These are phyloP conservation scores for Leptothorax acervorum DNA, from an alignment of 2,888 invertebrate species.

Conservation along the genomic window DNA sequence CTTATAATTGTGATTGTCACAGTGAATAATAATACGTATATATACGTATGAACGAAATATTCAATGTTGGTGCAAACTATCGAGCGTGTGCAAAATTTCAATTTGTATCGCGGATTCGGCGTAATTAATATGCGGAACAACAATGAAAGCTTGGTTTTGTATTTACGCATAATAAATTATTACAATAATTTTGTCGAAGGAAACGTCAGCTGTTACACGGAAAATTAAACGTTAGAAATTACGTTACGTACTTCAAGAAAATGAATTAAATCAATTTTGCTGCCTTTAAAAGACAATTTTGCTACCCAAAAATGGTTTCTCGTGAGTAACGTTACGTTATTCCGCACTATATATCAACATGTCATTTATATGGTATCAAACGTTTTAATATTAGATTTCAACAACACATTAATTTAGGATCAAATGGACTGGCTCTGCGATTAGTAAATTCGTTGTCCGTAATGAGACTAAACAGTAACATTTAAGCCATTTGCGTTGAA, in stretches of 20 bases:
- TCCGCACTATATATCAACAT: not conserved
- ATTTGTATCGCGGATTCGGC: not conserved
- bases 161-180: slow-evolving; percentile 1
- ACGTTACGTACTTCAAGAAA: too few relatives aligned
- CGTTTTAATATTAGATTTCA: slow-evolving; percentile 21
- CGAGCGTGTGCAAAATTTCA: slow-evolving; percentile 26
- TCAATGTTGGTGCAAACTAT: not conserved
- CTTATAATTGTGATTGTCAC: slow-evolving; percentile 28
- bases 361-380: slow-evolving; percentile 1
- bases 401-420: slow-evolving; percentile 16
- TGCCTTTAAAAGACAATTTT: not conserved
- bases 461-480: slow-evolving; percentile 35
- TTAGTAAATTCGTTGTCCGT: slow-evolving; percentile 24
- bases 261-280: not conserved
- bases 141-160: not conserved
- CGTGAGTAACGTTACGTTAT: not conserved
- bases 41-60: not conserved
- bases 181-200: not conserved
- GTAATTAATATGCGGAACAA: slow-evolving; percentile 6
- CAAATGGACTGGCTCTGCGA: not conserved
- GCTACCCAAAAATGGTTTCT: not conserved
- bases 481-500: slow-evolving; percentile 41
- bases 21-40: slow-evolving; percentile 7
- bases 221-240: not conserved
- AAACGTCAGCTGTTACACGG: not conserved